These are phyloP conservation scores for Bos taurus DNA, from an alignment of 2,113 vertebrate species.

Conservation along the genomic window ARS-UCD2.0 NC_037343.1:63672001-63672500, in stretches of 20 bases:
- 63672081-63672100: background rate
- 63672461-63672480: background rate
- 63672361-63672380: constrained; percentile 13
- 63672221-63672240: background rate
- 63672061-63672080: background rate
- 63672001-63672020: background rate
- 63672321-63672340: background rate
- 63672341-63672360: background rate
- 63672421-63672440: background rate
- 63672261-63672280: background rate
- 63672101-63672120: background rate
- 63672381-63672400: constrained; percentile 11
- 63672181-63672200: background rate
- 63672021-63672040: background rate
- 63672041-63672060: background rate
- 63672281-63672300: background rate
- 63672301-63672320: background rate
- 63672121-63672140: background rate
- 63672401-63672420: background rate
- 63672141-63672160: background rate
- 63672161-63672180: background rate
- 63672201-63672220: background rate
- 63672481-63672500: background rate
- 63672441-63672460: background rate
- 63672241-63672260: background rate